phyloP scores from a whole-genome alignment of 2,797 vertebrate genomes.

The Alectoris magna region DNA sequence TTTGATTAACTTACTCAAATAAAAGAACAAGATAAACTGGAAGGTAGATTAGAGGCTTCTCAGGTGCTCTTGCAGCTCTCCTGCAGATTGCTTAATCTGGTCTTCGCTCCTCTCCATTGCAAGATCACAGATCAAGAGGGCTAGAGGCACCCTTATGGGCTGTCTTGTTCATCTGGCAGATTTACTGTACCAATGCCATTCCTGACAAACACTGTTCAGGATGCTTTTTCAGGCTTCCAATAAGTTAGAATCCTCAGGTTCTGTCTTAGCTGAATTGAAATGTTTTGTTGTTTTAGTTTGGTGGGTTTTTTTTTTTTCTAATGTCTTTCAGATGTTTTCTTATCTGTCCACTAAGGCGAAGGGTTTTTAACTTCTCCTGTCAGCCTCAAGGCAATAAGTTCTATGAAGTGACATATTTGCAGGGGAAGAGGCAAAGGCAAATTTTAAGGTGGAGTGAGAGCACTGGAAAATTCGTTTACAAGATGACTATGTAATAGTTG shows the following conservation, averaged over 20 bases:
- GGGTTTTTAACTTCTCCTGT: not conserved
- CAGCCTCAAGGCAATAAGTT: not conserved
- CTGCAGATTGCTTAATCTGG: not conserved
- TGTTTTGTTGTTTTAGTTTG: not conserved
- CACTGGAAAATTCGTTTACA: not conserved
- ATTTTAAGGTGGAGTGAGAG: not conserved
- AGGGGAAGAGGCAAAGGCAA: not conserved
- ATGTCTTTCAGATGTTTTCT: not conserved
- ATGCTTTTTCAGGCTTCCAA: not conserved
- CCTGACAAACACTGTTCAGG: not conserved
- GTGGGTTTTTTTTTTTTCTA: too few relatives aligned
- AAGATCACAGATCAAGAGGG: not conserved
- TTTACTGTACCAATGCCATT: not conserved
- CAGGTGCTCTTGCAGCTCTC: not conserved
- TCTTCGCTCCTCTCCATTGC: not conserved
- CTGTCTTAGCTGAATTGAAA: not conserved
- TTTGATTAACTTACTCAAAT: not conserved
- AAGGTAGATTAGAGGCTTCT: conserved; percentile 16
- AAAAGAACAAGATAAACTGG: conserved; percentile 31
- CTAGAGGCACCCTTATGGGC: not conserved
- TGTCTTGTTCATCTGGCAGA: not conserved
- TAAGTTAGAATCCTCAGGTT: not conserved
- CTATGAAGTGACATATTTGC: not conserved
- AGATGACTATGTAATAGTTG: not conserved
- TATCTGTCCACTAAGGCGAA: not conserved